These are phyloP conservation scores for Drosophila willistoni DNA, from an alignment of 1,140 invertebrate genomes.

Conservation along the genomic window DNA sequence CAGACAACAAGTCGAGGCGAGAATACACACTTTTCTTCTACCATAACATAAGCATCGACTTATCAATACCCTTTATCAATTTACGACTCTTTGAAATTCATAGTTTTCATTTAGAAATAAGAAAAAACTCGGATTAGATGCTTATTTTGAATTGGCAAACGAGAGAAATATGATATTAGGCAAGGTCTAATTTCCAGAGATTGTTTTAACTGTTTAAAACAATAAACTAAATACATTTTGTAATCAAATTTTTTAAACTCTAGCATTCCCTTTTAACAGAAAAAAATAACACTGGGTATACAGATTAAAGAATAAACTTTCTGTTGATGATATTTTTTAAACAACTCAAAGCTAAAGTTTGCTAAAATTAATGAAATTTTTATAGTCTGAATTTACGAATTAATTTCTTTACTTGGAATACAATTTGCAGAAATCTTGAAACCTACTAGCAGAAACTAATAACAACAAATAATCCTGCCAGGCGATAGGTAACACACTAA, in stretches of 20 bases:
- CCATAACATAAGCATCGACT: background rate
- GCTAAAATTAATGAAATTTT: slow-evolving; percentile 1
- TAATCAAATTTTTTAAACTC: background rate
- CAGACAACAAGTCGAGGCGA: slow-evolving; percentile 44
- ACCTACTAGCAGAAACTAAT: background rate
- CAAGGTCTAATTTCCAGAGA: too few relatives aligned
- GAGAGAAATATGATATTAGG: too few relatives aligned
- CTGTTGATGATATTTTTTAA: background rate
- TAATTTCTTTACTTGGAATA: background rate
- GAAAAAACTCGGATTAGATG: too few relatives aligned
- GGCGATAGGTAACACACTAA: slow-evolving; percentile 29
- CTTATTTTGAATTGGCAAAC: too few relatives aligned
- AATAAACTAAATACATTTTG: too few relatives aligned
- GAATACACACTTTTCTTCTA: background rate
- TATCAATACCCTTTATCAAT: background rate
- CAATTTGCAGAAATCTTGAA: slow-evolving; percentile 13
- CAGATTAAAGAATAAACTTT: background rate
- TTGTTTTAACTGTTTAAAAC: too few relatives aligned
- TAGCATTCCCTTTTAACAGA: background rate
- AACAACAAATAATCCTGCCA: slow-evolving; percentile 40
- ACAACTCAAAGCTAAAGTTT: too few relatives aligned
- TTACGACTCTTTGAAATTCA: too few relatives aligned
- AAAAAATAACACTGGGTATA: background rate
- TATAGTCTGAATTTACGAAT: background rate
- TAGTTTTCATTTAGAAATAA: too few relatives aligned